Evolutionary conservation across 2,113 vertebrate species (phyloP).

Genomic region (Anhinga rufa): DNA sequence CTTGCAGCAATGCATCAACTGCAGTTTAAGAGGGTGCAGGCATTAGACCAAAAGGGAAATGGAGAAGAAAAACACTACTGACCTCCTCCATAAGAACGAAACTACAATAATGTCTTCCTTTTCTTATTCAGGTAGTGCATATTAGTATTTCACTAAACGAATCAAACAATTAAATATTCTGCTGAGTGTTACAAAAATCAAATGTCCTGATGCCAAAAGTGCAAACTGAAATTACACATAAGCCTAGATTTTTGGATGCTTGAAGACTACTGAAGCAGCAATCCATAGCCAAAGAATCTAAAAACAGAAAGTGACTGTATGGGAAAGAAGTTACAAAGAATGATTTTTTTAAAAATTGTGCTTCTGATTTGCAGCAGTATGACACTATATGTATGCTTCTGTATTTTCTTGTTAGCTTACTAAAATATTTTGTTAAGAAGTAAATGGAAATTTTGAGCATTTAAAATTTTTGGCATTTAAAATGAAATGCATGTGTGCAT

Average conservation of each 20-base stretch:
- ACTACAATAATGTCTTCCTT: not conserved
- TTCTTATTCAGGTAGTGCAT: rapidly evolving
- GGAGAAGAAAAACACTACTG: not conserved
- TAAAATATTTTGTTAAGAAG: not conserved
- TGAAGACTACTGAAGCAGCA: not conserved
- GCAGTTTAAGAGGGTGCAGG: not conserved
- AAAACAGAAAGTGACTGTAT: not conserved
- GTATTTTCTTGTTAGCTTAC: not conserved
- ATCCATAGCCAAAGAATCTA: not conserved
- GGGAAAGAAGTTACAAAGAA: not conserved
- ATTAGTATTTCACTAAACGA: not conserved
- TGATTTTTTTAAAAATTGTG: not conserved
- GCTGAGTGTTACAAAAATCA: not conserved
- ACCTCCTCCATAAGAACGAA: not conserved
- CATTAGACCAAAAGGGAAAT: not conserved
- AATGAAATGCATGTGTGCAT: not conserved
- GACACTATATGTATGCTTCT: not conserved
- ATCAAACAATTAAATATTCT: not conserved
- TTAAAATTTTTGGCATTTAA: not conserved
- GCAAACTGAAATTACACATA: not conserved
- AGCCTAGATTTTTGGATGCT: not conserved
- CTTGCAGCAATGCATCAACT: not conserved
- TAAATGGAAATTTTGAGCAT: not conserved
- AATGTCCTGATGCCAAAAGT: not conserved
- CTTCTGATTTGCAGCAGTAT: not conserved